Conservation (phyloP, 2,113 vertebrate species). For the Bucco capensis region DNA sequence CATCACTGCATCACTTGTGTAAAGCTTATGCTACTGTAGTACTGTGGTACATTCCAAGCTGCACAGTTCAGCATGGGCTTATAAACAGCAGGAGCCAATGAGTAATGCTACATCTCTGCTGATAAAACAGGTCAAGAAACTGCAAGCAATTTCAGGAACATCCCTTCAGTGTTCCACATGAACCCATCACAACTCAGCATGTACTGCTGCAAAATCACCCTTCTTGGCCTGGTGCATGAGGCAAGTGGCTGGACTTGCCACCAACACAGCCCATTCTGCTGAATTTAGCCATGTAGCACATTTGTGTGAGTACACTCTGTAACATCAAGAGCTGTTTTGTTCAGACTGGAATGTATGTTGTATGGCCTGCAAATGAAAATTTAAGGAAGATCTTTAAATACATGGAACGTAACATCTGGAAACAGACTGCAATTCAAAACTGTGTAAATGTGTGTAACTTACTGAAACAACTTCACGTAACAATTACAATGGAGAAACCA, state of each 20-base stretch:
- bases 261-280: background rate
- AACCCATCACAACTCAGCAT: background rate
- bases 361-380: background rate
- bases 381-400: background rate
- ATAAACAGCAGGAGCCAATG: background rate
- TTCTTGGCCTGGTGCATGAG: background rate
- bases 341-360: background rate
- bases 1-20: background rate
- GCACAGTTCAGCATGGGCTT: background rate
- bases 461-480: background rate
- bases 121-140: background rate
- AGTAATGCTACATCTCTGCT: background rate
- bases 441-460: background rate
- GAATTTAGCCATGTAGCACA: background rate
- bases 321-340: background rate
- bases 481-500: background rate
- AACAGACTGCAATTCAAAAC: background rate
- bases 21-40: background rate
- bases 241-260: background rate
- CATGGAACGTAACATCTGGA: background rate
- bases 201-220: background rate
- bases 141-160: background rate
- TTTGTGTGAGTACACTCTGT: background rate
- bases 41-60: background rate
- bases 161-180: background rate